A percentile compares a stretch with the other conserved stretches of the same genome.
Conservation (phyloP, 2,888 invertebrate species). For the Eristalinus aeneus region DNA sequence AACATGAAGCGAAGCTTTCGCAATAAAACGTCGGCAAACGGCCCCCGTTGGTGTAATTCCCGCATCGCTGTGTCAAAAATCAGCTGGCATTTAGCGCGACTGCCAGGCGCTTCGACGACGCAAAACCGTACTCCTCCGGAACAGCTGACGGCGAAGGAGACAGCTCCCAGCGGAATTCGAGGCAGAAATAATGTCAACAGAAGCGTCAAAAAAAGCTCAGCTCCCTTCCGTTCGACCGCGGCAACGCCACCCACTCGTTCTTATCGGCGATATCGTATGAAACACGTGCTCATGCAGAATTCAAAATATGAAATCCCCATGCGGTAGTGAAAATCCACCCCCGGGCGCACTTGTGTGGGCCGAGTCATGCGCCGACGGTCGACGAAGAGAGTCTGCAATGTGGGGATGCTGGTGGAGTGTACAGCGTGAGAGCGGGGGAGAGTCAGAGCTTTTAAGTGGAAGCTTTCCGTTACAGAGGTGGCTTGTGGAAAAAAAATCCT, state of each 20-base stretch:
- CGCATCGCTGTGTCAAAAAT: conserved; percentile 53
- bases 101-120: conserved; percentile 21
- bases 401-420: neutral
- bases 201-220: neutral
- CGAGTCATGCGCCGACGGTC: conserved; percentile 31
- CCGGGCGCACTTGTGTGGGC: neutral
- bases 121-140: neutral
- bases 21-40: conserved; percentile 60
- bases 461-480: conserved; percentile 8
- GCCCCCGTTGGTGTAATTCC: conserved; percentile 42
- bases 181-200: neutral
- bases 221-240: neutral
- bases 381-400: conserved; percentile 25
- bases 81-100: conserved; percentile 55
- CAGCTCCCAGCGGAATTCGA: conserved; percentile 3
- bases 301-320: conserved; percentile 58
- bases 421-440: neutral
- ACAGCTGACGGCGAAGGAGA: conserved; percentile 53
- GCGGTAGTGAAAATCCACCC: conserved; percentile 47
- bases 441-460: neutral
- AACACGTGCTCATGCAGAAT: conserved; percentile 69
- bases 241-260: conserved; percentile 2
- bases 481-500: neutral
- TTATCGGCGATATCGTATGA: conserved; percentile 6
- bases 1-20: conserved; percentile 14